Conservation (phyloP, 64 coral and sea anemone genomes). For the Montipora foliosa region DNA sequence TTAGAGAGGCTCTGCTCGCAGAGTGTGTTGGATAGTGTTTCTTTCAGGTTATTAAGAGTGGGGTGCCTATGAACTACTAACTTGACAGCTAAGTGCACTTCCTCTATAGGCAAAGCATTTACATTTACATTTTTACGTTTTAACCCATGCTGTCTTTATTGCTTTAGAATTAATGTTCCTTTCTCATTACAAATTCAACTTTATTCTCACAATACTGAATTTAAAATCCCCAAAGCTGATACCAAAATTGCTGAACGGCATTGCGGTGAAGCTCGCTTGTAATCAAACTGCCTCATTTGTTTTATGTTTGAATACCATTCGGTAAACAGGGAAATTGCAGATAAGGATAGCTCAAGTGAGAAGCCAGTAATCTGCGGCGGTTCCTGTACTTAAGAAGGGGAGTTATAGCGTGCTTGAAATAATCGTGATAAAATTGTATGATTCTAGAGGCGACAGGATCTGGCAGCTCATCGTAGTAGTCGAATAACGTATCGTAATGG, state of each 20-base stretch:
- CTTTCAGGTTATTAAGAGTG: too few species aligned
- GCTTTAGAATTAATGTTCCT: too few species aligned
- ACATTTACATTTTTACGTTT: too few species aligned
- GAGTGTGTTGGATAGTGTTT: too few species aligned
- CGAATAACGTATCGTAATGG: constrained; percentile 63
- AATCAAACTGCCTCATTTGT: neutral
- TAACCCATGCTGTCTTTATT: too few species aligned
- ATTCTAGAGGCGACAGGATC: neutral
- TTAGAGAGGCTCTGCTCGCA: too few species aligned
- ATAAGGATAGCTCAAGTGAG: constrained; percentile 72
- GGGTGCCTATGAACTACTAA: too few species aligned
- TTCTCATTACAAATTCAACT: too few species aligned
- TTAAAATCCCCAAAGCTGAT: neutral
- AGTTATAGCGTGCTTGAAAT: constrained; percentile 20
- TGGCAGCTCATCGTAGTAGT: constrained; percentile 36
- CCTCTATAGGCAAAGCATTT: too few species aligned
- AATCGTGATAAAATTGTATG: constrained; percentile 35
- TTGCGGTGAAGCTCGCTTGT: too few species aligned
- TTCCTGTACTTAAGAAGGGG: constrained; percentile 39
- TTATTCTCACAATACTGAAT: too few species aligned
- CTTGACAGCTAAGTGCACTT: too few species aligned
- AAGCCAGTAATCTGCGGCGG: constrained; percentile 6
- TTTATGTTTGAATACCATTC: constrained; percentile 66
- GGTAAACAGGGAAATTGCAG: constrained; percentile 56
- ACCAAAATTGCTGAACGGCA: neutral